Percentiles rank a stretch among this genome's conserved stretches.
Conservation (phyloP, 2,888 invertebrate species). For the Epiblema foenella region DNA sequence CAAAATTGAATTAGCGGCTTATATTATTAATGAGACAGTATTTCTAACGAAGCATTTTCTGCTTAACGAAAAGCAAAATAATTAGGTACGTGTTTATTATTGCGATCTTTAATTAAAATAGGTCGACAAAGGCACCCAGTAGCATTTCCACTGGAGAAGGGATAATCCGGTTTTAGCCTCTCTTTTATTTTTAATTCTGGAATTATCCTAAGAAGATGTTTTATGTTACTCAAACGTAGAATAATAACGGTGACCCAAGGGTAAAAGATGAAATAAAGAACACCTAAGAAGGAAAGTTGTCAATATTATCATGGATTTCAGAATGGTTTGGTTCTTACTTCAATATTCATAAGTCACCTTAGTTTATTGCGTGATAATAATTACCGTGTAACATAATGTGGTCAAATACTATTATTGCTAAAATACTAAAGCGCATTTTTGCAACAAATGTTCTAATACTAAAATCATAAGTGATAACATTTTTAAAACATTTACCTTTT, state of each 20-base stretch:
- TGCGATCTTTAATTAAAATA: conserved; percentile 36
- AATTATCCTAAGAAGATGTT: conserved; percentile 35
- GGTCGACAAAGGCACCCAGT: conserved; percentile 7
- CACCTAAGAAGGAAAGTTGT: no score
- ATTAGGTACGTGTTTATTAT: conserved; percentile 15
- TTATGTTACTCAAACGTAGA: conserved; percentile 31
- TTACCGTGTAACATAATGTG: no score
- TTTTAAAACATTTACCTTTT: no score
- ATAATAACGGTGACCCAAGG: conserved; percentile 12
- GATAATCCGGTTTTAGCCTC: conserved; percentile 38
- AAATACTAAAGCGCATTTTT: no score
- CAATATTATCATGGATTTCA: no score
- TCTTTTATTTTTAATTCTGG: conserved; percentile 16
- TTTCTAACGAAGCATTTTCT: not conserved
- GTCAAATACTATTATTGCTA: no score
- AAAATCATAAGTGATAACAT: no score
- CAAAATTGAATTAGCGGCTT: conserved; percentile 5
- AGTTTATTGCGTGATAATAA: no score
- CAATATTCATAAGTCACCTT: no score
- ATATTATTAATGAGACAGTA: conserved; percentile 4
- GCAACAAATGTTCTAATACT: no score
- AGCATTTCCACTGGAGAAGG: conserved; percentile 32
- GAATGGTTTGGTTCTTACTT: no score
- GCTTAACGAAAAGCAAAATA: not conserved
- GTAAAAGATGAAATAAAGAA: conserved; percentile 1